Conservation (phyloP, 2,797 vertebrate species). For the Todus mexicanus region DNA sequence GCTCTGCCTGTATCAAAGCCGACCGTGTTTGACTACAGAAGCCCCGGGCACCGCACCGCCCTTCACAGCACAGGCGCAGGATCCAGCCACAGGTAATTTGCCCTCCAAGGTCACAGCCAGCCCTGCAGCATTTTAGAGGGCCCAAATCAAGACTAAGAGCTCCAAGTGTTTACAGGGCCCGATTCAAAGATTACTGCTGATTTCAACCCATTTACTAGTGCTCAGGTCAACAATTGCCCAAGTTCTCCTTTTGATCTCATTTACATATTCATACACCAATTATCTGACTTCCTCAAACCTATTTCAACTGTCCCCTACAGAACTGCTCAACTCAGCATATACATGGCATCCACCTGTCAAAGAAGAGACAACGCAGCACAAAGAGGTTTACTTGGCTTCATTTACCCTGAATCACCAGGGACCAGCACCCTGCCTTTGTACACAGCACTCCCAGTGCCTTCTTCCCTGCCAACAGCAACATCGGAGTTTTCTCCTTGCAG, state of each 20-base stretch:
- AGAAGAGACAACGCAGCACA: neutral
- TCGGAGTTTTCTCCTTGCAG: neutral
- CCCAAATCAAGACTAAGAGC: neutral
- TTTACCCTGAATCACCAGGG: neutral
- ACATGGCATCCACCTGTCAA: neutral
- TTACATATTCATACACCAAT: neutral
- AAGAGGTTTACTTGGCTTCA: neutral
- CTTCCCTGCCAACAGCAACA: neutral
- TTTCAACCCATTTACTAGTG: neutral
- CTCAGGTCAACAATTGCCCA: neutral
- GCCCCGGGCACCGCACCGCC: neutral
- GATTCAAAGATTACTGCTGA: neutral
- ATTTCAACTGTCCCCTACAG: neutral
- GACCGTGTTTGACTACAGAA: neutral
- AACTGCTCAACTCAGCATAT: neutral
- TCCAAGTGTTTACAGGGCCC: neutral
- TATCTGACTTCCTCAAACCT: neutral
- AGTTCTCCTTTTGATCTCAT: neutral
- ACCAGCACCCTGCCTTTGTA: neutral
- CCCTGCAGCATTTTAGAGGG: neutral
- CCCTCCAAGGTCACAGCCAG: conserved; percentile 17
- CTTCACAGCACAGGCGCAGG: neutral
- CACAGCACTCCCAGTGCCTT: neutral
- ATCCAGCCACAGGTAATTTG: neutral
- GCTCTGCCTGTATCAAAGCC: neutral